These are phyloP conservation scores for Fundulus diaphanus DNA, from an alignment of 2,797 vertebrate species.

Conservation along the genomic window DNA sequence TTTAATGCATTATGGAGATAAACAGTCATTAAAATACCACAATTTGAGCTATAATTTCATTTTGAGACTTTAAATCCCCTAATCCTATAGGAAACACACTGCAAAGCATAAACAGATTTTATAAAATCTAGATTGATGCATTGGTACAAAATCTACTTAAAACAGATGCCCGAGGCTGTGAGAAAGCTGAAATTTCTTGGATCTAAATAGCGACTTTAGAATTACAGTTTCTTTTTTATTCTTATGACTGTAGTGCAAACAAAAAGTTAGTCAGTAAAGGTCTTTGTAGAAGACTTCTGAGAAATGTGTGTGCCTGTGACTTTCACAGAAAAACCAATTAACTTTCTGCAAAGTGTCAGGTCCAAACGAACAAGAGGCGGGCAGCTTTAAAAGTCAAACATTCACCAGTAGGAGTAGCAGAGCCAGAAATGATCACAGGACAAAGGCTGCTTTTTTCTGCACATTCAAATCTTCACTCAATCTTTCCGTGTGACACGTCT, in stretches of 20 bases:
- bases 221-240: background rate
- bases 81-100: background rate
- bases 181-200: background rate
- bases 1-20: no score
- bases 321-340: slow-evolving; percentile 4
- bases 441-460: slow-evolving; percentile 30
- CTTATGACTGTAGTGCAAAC: background rate
- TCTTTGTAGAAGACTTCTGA: slow-evolving; percentile 1
- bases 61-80: background rate
- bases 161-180: background rate
- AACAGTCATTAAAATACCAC: no score
- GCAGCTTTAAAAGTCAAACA: background rate
- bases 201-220: background rate
- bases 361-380: slow-evolving; percentile 28
- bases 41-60: background rate
- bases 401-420: slow-evolving; percentile 1
- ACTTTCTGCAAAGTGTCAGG: slow-evolving; percentile 17
- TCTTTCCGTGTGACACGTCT: slow-evolving; percentile 25
- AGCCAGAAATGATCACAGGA: slow-evolving; percentile 24
- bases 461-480: slow-evolving; percentile 19
- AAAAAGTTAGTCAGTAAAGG: background rate
- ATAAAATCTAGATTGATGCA: no score
- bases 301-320: background rate
- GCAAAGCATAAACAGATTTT: background rate
- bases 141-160: background rate